phyloP scores from a whole-genome alignment of 2,113 vertebrate genomes.

The Hydrochoerus hydrochaeris region DNA sequence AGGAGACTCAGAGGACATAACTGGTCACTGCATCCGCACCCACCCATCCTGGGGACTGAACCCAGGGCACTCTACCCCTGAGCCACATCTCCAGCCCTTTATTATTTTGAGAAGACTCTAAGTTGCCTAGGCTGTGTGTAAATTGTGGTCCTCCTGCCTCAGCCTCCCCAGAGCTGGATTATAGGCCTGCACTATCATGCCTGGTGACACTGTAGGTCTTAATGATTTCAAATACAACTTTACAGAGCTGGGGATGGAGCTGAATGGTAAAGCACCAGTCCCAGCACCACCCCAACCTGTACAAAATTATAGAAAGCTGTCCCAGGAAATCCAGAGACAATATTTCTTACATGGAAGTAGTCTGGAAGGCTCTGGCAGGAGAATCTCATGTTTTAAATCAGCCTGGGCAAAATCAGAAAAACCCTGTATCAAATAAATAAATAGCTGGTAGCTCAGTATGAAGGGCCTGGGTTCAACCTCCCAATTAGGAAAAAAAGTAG shows the following conservation, averaged over 20 bases:
- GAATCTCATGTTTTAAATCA: no score
- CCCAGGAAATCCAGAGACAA: not conserved
- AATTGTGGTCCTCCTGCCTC: not conserved
- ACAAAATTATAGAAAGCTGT: not conserved
- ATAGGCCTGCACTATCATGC: not conserved
- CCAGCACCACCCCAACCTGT: not conserved
- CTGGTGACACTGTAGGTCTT: not conserved
- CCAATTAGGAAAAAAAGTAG: not conserved
- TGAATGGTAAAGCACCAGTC: not conserved
- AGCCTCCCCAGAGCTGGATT: not conserved
- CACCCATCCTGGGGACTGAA: not conserved
- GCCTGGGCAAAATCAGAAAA: no score
- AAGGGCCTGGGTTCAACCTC: not conserved
- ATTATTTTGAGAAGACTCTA: not conserved
- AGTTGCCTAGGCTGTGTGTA: not conserved
- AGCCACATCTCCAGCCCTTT: not conserved
- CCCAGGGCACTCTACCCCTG: not conserved
- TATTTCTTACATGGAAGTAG: not conserved
- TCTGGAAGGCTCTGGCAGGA: no score
- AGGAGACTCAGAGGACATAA: no score
- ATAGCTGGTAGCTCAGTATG: not conserved
- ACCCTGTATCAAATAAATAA: no score
- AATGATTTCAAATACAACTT: not conserved
- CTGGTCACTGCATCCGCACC: not conserved
- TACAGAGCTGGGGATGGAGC: not conserved